Conservation (phyloP, 2,797 vertebrate genomes). For the Brachymystax lenok region DNA sequence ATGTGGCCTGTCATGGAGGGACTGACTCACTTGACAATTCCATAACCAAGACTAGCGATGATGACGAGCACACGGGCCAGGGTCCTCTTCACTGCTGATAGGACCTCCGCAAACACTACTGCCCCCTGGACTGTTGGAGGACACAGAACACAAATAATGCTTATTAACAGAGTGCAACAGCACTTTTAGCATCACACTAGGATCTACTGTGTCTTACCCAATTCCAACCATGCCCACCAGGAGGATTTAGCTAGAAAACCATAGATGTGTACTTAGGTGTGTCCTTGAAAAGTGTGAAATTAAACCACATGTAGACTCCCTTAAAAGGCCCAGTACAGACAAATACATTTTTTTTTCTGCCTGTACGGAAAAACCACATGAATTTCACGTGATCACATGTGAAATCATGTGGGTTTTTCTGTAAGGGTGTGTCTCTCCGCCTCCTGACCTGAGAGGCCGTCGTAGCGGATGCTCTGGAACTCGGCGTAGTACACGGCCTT, state of each 20-base stretch:
- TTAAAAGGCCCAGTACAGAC: not conserved
- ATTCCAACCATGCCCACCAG: not conserved
- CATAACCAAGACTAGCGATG: conserved; percentile 84
- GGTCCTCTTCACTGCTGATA: conserved; percentile 83
- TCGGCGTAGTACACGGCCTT: conserved; percentile 82
- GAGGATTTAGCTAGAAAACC: not conserved
- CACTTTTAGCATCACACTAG: not conserved
- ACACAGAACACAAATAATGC: conserved; percentile 8
- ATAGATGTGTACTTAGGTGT: not conserved
- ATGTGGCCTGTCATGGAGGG: not conserved
- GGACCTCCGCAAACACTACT: conserved; percentile 79
- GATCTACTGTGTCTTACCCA: not conserved
- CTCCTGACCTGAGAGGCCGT: conserved; percentile 75
- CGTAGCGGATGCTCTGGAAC: conserved; percentile 80
- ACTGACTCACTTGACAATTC: conserved; percentile 81
- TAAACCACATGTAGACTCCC: not conserved
- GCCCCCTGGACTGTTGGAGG: conserved; percentile 75
- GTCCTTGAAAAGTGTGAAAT: not conserved
- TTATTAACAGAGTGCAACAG: not conserved
- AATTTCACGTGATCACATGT: too few relatives aligned
- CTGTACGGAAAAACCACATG: too few relatives aligned
- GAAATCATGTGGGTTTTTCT: too few relatives aligned
- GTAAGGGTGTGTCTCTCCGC: not conserved
- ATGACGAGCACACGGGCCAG: conserved; percentile 83
- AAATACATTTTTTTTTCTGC: not conserved